phyloP scores from a whole-genome alignment of 2,797 vertebrate genomes.

The Sparus aurata region DNA sequence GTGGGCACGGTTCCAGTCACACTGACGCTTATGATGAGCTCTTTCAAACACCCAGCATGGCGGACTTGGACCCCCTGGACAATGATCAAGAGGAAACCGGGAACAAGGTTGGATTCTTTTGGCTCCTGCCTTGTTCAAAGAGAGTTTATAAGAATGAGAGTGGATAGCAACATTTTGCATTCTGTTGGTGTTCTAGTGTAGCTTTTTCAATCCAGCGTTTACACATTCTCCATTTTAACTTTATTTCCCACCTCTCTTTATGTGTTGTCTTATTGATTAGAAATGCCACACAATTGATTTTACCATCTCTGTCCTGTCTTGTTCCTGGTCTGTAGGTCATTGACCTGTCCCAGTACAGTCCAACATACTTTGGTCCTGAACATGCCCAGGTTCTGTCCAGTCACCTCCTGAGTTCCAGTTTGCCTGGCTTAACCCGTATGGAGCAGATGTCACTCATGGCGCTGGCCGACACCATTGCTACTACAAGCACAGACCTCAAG shows the following conservation, averaged over 20 bases:
- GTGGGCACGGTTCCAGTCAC: slow-evolving; percentile 83
- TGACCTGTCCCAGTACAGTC: slow-evolving; percentile 95
- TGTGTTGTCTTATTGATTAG: background rate
- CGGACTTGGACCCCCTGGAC: slow-evolving; percentile 84
- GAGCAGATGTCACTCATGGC: slow-evolving; percentile 99
- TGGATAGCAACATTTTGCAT: background rate
- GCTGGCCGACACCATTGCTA: slow-evolving; percentile 96
- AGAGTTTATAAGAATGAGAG: background rate
- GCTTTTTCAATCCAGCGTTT: background rate
- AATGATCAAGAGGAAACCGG: slow-evolving; percentile 86
- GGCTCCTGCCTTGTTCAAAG: background rate
- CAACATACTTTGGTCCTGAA: slow-evolving; percentile 95
- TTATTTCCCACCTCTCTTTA: background rate
- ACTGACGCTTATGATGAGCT: slow-evolving; percentile 93
- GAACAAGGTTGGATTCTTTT: slow-evolving; percentile 81
- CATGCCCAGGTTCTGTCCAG: slow-evolving; percentile 95
- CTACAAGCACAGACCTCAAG: slow-evolving; percentile 95
- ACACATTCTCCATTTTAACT: background rate
- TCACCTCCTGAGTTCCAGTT: slow-evolving; percentile 95
- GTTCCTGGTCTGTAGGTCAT: slow-evolving; percentile 86
- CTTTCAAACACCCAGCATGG: slow-evolving; percentile 86
- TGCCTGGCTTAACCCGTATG: slow-evolving; percentile 96
- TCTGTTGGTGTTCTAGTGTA: background rate
- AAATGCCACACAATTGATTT: background rate
- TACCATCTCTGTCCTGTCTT: background rate